Evolutionary conservation across 2,888 invertebrate genomes (phyloP).

Genomic region (Zeuzera pyrina): DNA sequence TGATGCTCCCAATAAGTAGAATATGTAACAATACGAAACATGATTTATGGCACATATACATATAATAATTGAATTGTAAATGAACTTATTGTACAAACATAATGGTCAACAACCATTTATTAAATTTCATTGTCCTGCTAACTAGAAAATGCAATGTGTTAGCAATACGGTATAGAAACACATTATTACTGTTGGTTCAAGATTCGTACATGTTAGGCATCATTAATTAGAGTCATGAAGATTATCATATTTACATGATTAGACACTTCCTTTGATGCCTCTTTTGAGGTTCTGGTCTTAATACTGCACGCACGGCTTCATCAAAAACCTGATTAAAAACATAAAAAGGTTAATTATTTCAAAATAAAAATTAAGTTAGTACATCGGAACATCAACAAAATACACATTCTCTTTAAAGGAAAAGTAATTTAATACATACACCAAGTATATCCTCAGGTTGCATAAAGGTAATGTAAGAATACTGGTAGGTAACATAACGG

Average conservation of each 20-base stretch:
- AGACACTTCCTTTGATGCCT: constrained; percentile 94
- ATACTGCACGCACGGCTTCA: constrained; percentile 97
- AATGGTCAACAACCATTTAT: too few species aligned
- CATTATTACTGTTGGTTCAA: constrained; percentile 61
- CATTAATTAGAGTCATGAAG: constrained; percentile 27
- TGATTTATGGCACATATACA: constrained; percentile 33
- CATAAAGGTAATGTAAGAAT: too few species aligned
- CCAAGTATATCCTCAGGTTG: too few species aligned
- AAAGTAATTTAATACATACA: too few species aligned
- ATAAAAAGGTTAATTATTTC: constrained; percentile 4
- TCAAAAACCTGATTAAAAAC: constrained; percentile 88
- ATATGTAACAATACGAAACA: constrained; percentile 12
- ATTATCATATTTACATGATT: constrained; percentile 75
- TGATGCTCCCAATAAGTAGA: constrained; percentile 36
- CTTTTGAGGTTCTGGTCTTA: constrained; percentile 97
- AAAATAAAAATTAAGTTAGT: too few species aligned
- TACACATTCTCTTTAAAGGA: too few species aligned
- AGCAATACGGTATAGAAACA: constrained; percentile 70
- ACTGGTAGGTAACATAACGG: too few species aligned
- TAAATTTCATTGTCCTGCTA: too few species aligned
- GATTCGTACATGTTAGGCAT: constrained; percentile 43
- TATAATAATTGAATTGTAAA: constrained; percentile 6
- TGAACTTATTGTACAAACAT: too few species aligned
- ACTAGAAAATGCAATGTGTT: too few species aligned
- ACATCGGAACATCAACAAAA: too few species aligned